phyloP scores from a whole-genome alignment of 2,797 vertebrate genomes.

The Chelidonichthys spinosus region DNA sequence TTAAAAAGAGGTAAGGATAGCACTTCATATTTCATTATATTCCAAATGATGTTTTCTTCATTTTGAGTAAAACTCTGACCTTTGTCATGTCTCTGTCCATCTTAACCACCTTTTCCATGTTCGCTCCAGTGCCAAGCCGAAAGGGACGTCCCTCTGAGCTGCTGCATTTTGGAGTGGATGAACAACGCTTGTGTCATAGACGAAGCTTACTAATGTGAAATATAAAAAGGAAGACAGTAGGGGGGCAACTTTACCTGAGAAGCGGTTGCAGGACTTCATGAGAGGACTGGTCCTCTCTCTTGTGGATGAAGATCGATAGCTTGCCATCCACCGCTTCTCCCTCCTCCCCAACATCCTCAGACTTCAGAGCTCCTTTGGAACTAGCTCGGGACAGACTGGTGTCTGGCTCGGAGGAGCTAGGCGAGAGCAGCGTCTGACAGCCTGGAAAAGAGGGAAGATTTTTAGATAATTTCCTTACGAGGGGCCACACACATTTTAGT shows the following conservation, averaged over 20 bases:
- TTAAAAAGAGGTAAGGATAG: slow-evolving; percentile 15
- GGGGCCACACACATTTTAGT: background rate
- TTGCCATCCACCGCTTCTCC: slow-evolving; percentile 98
- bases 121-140: slow-evolving; percentile 96
- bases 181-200: slow-evolving; percentile 31
- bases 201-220: background rate
- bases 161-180: slow-evolving; percentile 77
- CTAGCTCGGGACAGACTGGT: slow-evolving; percentile 89
- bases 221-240: background rate
- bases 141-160: slow-evolving; percentile 99
- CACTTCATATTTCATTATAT: background rate
- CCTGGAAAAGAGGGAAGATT: slow-evolving; percentile 77
- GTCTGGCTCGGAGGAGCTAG: slow-evolving; percentile 96
- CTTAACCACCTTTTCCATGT: slow-evolving; percentile 99
- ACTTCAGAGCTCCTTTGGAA: slow-evolving; percentile 93
- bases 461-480: background rate
- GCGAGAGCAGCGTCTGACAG: slow-evolving; percentile 97
- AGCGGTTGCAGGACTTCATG: slow-evolving; percentile 98
- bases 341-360: slow-evolving; percentile 94
- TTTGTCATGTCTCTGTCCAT: slow-evolving; percentile 99
- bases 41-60: background rate
- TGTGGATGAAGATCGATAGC: slow-evolving; percentile 98
- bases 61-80: slow-evolving; percentile 73
- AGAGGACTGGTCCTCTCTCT: slow-evolving; percentile 97
- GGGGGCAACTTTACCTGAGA: slow-evolving; percentile 86